phyloP scores from a whole-genome alignment of 2,113 vertebrate species.

The Ginglymostoma cirratum region DNA sequence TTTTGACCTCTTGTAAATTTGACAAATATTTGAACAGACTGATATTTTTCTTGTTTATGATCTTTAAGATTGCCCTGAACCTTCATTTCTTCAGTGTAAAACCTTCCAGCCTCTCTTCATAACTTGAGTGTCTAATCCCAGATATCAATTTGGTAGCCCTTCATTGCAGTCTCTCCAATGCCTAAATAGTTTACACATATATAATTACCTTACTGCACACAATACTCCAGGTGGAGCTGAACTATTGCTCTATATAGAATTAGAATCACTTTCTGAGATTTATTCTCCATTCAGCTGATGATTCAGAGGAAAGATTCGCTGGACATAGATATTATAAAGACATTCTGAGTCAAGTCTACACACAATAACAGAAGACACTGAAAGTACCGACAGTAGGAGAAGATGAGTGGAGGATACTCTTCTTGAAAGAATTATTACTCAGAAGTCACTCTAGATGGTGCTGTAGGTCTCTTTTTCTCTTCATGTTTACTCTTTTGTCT shows the following conservation, averaged over 20 bases:
- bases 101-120: neutral
- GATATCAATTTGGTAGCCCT: neutral
- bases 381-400: neutral
- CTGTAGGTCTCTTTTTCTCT: slow-evolving; percentile 1
- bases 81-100: neutral
- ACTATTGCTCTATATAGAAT: neutral
- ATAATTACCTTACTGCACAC: neutral
- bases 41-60: neutral
- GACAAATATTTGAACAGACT: neutral
- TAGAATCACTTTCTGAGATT: neutral
- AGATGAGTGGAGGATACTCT: neutral
- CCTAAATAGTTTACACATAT: neutral
- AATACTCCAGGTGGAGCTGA: neutral
- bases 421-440: neutral
- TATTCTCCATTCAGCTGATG: neutral
- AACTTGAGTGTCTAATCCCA: neutral
- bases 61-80: neutral
- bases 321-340: neutral
- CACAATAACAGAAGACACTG: neutral
- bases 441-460: slow-evolving; percentile 11
- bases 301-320: neutral
- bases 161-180: neutral
- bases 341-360: neutral
- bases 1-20: neutral
- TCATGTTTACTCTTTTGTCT: neutral